Base-by-base conservation (phyloP, 2,113 vertebrate species). In the Albula goreensis region DNA sequence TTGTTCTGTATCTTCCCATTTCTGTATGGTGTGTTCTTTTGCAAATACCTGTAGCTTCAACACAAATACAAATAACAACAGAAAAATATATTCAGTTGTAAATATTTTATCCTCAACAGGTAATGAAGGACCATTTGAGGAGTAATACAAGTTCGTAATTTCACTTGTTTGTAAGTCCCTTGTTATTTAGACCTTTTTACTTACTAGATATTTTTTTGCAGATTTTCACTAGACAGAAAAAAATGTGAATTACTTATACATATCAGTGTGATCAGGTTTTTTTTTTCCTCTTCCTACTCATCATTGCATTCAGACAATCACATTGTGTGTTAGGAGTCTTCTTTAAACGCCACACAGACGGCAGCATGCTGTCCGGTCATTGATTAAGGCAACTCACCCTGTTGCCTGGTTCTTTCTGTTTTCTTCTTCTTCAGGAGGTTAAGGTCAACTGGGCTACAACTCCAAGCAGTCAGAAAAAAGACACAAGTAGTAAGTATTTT, bases 371-470 rank as follows among this genome's bases (percentile, higher is more conserved):
- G 90, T 51, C 12, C 49, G 12, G 57, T 25, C 82, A n/a, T 57
- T 77, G 50, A 19, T 50, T 0, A 19, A 10, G 50, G 9, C 70
- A 7, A 57, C 25, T 17, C 82, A 90, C 91, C 88, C 90, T 81
- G 52, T 41, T 60, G 17, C 51, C 53, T 52, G 63, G 13, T 70
- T 19, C 86, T 81, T n/a, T 19, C 2, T 52, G 13, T 90, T 83
- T 80, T 92, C 11, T 31, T 91, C 79, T 0, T 91, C 94, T 90
- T 74, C 94, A 99, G 98, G 98, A 99, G 93, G 98, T 99, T 92
- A 99, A 99, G 95, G 98, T 99, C 91, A 99, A 99, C 95, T 99
- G 98, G 98, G 98, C 98, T 90, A 99, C 98, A 53, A 99, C 97
- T 79, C 98, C 98, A 93, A 98, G 98, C 95, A 99, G 98, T 95